Evolutionary conservation across 1,140 invertebrate species (phyloP), one percentile per base, ranked within the genome.

Genomic region (Bombus polaris): DNA sequence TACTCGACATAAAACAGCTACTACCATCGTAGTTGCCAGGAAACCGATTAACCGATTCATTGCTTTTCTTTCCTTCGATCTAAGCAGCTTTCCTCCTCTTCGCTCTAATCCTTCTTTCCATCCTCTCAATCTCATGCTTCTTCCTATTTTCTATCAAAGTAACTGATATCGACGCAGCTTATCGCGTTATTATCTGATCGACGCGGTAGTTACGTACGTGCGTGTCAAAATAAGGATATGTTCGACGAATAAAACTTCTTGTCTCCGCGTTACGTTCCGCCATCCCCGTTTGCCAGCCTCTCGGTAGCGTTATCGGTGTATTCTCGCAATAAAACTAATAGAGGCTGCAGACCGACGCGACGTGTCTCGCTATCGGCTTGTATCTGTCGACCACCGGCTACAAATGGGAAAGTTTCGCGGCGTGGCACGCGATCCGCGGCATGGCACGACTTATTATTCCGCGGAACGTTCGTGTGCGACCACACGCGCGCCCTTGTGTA

Each of bases 331-430:
- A 90, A 88, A 90, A 93, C 89, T 92, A 91, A 93, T 92, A 93
- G 83, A 88, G 87, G 88, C 85, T 89, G 82, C 85, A 75, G 74
- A 89, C 59, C 87, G 82, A 89, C 77, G 62, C 12, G 28, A 53
- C 59, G 59, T 86, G 88, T 92, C 74, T 59, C 86, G 71, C 90
- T 93, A 92, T 93, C 92, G 84, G 87, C 75, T 92, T 89, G 89
- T 93, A 93, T 91, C 90, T 92, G 90, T 90, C 88, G 88, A 87
- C 70, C 77, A 88, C 72, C 72, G 87, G 62, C 79, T 88, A 85
- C 87, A 92, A 92, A 92, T 92, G 89, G 89, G 88, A 93, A 93
- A 92, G 86, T 93, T 93, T 92, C 89, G 81, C 88, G 53, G 84
- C 81, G 65, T 65, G 76, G 81, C 93, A 93, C 93, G 92, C 93